phyloP scores from a whole-genome alignment of 2,888 invertebrate species.

The Drosophila helvetica region DNA sequence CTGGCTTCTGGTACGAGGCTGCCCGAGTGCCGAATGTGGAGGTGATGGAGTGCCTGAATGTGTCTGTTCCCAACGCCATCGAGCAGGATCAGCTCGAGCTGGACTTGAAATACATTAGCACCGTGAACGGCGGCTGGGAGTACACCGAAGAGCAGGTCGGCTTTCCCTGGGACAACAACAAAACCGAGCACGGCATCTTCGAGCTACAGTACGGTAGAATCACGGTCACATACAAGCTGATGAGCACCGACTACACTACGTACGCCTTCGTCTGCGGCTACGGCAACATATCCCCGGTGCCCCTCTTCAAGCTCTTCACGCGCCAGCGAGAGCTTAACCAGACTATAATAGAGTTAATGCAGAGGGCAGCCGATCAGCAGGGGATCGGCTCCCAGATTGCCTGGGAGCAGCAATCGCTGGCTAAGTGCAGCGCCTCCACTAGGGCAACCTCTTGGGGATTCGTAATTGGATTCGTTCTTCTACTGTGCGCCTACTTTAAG shows the following conservation, averaged over 20 bases:
- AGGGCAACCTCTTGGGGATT: neutral
- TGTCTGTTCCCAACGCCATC: constrained; percentile 38
- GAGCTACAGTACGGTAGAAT: constrained; percentile 39
- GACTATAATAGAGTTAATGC: neutral
- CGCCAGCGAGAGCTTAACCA: constrained; percentile 37
- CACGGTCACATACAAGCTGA: constrained; percentile 54
- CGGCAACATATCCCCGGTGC: constrained; percentile 45
- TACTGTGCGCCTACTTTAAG: constrained; percentile 2
- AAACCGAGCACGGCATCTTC: constrained; percentile 55
- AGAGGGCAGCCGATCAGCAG: constrained; percentile 16
- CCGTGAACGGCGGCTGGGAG: constrained; percentile 36
- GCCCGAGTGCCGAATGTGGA: constrained; percentile 42
- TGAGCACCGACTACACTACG: constrained; percentile 31
- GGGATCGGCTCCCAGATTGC: constrained; percentile 38
- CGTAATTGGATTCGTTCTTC: neutral
- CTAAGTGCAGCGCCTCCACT: constrained; percentile 45
- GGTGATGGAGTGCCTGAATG: constrained; percentile 41
- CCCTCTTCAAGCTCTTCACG: constrained; percentile 57
- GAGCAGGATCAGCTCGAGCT: constrained; percentile 11
- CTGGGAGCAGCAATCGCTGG: constrained; percentile 53
- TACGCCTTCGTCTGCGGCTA: constrained; percentile 59
- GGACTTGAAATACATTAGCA: constrained; percentile 58
- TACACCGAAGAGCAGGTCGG: constrained; percentile 39
- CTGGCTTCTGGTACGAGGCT: constrained; percentile 53
- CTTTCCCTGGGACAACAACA: constrained; percentile 61